Conservation (phyloP, 2,113 vertebrate genomes). For the Periophthalmus modestus region DNA sequence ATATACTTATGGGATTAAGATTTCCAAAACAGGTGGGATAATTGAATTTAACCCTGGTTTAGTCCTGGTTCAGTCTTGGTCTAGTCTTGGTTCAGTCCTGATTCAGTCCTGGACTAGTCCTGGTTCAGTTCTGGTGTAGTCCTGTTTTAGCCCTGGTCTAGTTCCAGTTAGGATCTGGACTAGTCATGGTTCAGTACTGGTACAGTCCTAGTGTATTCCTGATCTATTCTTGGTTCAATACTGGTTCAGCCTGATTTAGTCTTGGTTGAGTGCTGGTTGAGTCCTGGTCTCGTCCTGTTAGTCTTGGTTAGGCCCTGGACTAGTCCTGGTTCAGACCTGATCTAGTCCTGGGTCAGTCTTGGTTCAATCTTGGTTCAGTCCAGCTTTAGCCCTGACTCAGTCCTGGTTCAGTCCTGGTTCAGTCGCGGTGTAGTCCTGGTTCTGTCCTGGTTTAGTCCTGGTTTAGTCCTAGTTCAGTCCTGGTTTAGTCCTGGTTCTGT, state of each 20-base stretch:
- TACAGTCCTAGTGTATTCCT: too few species aligned
- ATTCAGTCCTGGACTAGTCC: neutral
- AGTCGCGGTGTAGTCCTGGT: neutral
- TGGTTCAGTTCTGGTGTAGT: neutral
- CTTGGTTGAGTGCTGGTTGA: neutral
- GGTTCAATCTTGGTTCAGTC: too few species aligned
- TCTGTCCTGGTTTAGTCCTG: too few species aligned
- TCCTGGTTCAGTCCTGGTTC: neutral
- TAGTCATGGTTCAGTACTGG: neutral
- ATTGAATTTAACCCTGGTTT: too few species aligned
- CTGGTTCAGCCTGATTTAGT: neutral
- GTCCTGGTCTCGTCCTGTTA: neutral
- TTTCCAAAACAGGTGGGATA: too few species aligned
- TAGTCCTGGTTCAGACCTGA: too few species aligned
- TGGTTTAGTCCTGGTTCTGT: neutral
- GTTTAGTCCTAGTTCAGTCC: too few species aligned
- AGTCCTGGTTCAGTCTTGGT: neutral
- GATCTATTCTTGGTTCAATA: too few species aligned
- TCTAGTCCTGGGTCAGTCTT: too few species aligned
- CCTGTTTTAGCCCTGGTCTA: too few species aligned
- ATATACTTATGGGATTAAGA: too few species aligned
- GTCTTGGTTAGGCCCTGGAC: too few species aligned
- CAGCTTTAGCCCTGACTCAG: neutral
- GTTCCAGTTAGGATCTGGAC: neutral
- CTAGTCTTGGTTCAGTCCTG: neutral